Base-by-base conservation (phyloP, 2,888 invertebrate species). In the Drosophila algonquin region DNA sequence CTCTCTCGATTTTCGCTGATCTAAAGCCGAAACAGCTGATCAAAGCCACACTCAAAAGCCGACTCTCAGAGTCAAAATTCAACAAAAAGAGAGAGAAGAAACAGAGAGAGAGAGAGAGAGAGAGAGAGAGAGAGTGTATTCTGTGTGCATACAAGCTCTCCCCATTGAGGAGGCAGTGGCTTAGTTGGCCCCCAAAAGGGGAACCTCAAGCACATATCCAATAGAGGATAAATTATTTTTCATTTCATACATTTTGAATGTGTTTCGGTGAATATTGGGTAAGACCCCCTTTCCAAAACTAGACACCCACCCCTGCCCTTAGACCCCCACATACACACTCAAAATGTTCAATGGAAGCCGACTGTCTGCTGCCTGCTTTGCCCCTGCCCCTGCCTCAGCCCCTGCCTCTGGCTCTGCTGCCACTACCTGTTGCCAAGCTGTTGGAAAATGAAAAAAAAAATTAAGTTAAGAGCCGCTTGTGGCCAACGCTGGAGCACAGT, bases 381-480 rank as follows among this genome's bases (percentile, higher is more conserved):
- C 35, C 35, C 6, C 40, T 40, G 40, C 47, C 40, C 40, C 40
- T 35, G 32, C 24, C 51, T 50, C 40, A 14, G 32, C 24, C 51
- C 47, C 63, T 7, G 27, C 0, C 24, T 24, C 27, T 27, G 30
- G 7, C 30, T 30, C 30, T 27, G 14, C 40, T 40, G 40, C 54
- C 40, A 14, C 32, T 60, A 75, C 68, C 68, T 73, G 73, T 70
- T 70, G 67, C 65, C 72, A 65, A 63, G 48, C 48, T 50, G 16
- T 40, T 3, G 44, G 18, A 47, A 74, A 75, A 30, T 7, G 1
- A 27, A 27, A 7, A 7, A 30, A 30, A 30, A 80, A 81, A 76
- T 75, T 40, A 61, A 77, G 89, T 90, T 90, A 91, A 90, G 90
- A 91, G 89, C 73, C 79, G 75, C 63, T 79, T 68, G 81, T 75